phyloP scores from a whole-genome alignment of 2,888 invertebrate species.

The Ectobius pallidus region DNA sequence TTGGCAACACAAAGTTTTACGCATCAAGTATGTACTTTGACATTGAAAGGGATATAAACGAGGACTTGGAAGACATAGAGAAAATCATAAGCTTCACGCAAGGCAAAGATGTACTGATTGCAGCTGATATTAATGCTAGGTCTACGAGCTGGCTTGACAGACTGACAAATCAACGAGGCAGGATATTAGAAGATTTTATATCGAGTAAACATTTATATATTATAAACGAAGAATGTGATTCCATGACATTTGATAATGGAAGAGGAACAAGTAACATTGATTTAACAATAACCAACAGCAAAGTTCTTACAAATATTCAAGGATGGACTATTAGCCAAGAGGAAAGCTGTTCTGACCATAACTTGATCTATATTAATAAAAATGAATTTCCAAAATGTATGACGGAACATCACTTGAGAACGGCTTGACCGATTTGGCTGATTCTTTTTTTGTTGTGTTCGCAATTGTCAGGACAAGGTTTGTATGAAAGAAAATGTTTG shows the following conservation, averaged over 20 bases:
- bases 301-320: background rate
- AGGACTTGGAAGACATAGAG: background rate
- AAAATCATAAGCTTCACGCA: background rate
- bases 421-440: too few relatives aligned
- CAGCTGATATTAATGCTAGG: background rate
- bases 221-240: background rate
- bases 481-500: too few relatives aligned
- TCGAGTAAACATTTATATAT: background rate
- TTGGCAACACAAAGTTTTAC: background rate
- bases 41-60: background rate
- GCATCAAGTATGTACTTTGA: conserved; percentile 9
- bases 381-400: too few relatives aligned
- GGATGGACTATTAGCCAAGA: background rate
- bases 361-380: too few relatives aligned
- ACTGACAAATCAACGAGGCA: background rate
- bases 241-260: background rate
- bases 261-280: too few relatives aligned
- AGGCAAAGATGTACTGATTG: background rate
- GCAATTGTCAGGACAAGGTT: too few relatives aligned
- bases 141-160: background rate
- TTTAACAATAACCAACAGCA: background rate
- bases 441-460: too few relatives aligned
- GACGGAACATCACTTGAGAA: too few relatives aligned
- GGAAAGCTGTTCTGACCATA: too few relatives aligned
- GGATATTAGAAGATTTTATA: background rate